Base-by-base conservation (phyloP, 2,888 invertebrate genomes). In the Erynnis tages region DNA sequence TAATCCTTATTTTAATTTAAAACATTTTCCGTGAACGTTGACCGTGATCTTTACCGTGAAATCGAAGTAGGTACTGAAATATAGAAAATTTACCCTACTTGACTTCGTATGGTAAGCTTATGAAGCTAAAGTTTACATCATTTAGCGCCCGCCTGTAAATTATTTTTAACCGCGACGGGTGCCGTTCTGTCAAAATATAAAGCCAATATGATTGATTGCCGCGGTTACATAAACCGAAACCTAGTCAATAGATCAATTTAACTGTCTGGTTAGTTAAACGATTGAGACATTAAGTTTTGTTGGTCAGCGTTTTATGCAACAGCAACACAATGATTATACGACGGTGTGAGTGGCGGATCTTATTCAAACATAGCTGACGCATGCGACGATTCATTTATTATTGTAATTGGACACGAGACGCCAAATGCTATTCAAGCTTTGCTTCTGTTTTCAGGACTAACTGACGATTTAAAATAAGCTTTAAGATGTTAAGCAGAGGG, bases 351-450 rank as follows among this genome's bases (percentile, higher is more conserved):
- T 64, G 61, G 57, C 58, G 56, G 57, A 63, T 63, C 71, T 41
- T 43, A 41, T 32, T 40, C 40, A 66, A 73, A 71, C 65, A 68
- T 63, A 54, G 66, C 60, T 71, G 73, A 71, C 71, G 71, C 69
- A 65, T 61, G 67, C 66, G 61, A 65, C 69, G 70, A 80, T 79
- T 79, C 72, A 79, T 79, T 40, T 81, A 79, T 75, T 67, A 69
- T 72, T 73, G 79, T 81, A 82, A 82, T 79, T 80, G 72, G 77
- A 82, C 71, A 73, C 78, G 72, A 71, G 72, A 73, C 71, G 69
- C 64, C 64, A 67, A 69, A 71, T 81, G 75, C 74, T 75, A 79
- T 76, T 45, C 14, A 19, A 71, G 67, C 69, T 61, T 56, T 53
- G 65, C 73, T 65, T 70, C 71, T 70, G 64, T 67, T 67, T 67